A percentile compares a stretch with the other conserved stretches of the same genome.
Evolutionary conservation across 2,797 vertebrate genomes (phyloP).

Genomic region (Sebastes hopkinsi): DNA sequence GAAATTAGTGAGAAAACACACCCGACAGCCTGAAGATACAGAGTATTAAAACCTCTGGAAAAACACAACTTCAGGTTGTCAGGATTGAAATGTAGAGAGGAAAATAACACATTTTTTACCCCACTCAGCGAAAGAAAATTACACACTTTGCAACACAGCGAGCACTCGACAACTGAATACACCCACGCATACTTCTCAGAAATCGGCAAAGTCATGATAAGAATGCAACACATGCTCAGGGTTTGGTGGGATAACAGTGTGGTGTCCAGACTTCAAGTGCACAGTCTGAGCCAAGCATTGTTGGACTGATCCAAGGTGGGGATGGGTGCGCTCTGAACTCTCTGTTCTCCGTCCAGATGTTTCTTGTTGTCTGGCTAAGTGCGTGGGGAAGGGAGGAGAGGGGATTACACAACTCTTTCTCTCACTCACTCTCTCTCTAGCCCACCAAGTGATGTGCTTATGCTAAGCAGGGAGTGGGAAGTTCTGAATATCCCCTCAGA

Average conservation of each 20-base stretch:
- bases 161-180: slow-evolving; percentile 34
- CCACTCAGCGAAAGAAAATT: slow-evolving; percentile 51
- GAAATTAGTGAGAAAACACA: slow-evolving; percentile 31
- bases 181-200: slow-evolving; percentile 58
- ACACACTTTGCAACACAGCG: slow-evolving; percentile 55
- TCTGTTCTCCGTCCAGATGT: slow-evolving; percentile 85
- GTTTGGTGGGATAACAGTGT: slow-evolving; percentile 57
- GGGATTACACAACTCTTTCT: slow-evolving; percentile 70
- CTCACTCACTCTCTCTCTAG: slow-evolving; percentile 17
- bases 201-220: slow-evolving; percentile 63
- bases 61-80: not conserved
- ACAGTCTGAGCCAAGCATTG: slow-evolving; percentile 62
- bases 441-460: slow-evolving; percentile 23
- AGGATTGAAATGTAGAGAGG: slow-evolving; percentile 33
- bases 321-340: slow-evolving; percentile 74
- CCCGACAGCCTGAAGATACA: slow-evolving; percentile 3
- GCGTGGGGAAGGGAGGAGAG: slow-evolving; percentile 36
- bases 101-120: slow-evolving; percentile 68
- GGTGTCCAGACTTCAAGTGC: slow-evolving; percentile 53
- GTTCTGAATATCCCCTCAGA: slow-evolving; percentile 23
- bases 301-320: slow-evolving; percentile 68
- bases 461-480: slow-evolving; percentile 57
- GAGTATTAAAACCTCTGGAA: not conserved
- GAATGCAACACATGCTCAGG: slow-evolving; percentile 57
- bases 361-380: slow-evolving; percentile 79